A percentile compares a stretch with the other conserved stretches of the same genome.
Conservation (phyloP, 92 coral and sea anemone species). For the Epizoanthus rinbou region DNA sequence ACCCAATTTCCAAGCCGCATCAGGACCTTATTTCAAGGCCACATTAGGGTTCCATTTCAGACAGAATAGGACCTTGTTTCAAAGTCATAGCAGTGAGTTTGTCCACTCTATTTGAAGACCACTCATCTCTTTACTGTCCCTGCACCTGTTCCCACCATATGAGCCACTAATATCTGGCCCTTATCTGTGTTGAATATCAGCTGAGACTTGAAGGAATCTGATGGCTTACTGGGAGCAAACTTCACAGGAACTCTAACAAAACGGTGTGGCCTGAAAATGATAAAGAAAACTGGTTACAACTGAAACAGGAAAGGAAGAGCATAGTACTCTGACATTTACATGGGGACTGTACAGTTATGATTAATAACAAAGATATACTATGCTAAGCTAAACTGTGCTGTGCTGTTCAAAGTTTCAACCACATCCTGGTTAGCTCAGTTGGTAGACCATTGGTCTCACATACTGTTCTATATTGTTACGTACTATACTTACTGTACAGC, state of each 20-base stretch:
- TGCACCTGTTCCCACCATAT: slow-evolving; percentile 23
- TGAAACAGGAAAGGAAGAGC: not conserved
- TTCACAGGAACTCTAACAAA: slow-evolving; percentile 84
- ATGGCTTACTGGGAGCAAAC: slow-evolving; percentile 79
- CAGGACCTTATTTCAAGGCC: not conserved
- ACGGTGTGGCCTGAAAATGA: slow-evolving; percentile 63
- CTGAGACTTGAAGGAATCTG: slow-evolving; percentile 64
- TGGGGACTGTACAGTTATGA: no score
- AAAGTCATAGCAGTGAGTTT: not conserved
- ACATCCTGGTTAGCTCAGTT: no score
- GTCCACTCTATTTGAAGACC: not conserved
- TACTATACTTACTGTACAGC: no score
- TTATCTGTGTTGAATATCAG: slow-evolving; percentile 50
- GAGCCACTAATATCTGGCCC: slow-evolving; percentile 25
- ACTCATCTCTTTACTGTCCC: not conserved
- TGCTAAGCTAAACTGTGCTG: no score
- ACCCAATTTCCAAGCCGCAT: not conserved
- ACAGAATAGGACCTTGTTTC: not conserved
- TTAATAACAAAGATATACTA: no score
- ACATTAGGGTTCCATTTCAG: not conserved
- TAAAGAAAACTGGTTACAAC: not conserved
- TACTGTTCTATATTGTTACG: no score
- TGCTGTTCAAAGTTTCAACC: no score
- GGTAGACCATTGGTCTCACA: no score
- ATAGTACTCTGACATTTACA: no score